These are phyloP conservation scores for Rousettus leschenaultii DNA, from an alignment of 2,113 vertebrate species.

Conservation along the genomic window DNA sequence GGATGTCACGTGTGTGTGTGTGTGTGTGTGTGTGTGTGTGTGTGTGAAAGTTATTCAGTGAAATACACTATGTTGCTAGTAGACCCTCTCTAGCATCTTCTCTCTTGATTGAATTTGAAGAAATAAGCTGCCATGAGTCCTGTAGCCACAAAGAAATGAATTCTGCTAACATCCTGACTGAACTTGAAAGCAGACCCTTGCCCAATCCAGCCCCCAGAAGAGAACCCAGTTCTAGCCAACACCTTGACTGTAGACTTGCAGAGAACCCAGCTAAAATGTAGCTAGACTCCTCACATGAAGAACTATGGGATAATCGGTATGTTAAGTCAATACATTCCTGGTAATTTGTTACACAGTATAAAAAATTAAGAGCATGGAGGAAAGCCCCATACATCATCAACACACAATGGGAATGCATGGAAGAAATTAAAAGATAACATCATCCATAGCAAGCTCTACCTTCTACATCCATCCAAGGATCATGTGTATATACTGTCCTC, in stretches of 20 bases:
- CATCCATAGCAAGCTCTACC: neutral
- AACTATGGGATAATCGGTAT: neutral
- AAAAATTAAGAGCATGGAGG: neutral
- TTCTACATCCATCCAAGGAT: neutral
- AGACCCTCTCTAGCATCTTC: neutral
- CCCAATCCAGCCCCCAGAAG: neutral
- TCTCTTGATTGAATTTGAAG: neutral
- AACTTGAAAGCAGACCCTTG: neutral
- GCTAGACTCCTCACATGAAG: neutral
- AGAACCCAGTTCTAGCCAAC: neutral
- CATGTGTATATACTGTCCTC: neutral
- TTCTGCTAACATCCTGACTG: neutral
- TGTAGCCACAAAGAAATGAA: neutral
- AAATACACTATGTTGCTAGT: neutral
- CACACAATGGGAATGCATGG: neutral
- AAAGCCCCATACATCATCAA: neutral
- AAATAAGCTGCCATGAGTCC: neutral
- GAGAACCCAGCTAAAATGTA: neutral
- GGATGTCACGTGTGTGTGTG: neutral
- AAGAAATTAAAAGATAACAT: neutral
- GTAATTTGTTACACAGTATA: neutral
- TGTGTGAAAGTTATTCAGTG: neutral
- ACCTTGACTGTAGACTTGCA: neutral
- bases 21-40: too few species aligned
- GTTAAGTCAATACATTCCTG: neutral